These are phyloP conservation scores for Palythoa caribaeorum DNA, from an alignment of 92 coral and sea anemone genomes.

Conservation along the genomic window DNA sequence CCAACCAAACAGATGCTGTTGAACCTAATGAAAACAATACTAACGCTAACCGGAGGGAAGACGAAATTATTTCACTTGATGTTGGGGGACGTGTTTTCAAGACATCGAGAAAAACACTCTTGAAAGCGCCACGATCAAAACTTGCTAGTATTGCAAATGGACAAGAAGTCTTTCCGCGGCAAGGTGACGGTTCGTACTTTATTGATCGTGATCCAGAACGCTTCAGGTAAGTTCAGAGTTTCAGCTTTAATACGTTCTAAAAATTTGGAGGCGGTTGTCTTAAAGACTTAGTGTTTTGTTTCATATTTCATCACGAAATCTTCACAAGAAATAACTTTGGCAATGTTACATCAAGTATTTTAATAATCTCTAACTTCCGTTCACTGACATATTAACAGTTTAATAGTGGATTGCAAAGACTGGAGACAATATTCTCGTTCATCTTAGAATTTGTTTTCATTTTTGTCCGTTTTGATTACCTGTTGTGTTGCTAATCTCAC, in stretches of 20 bases:
- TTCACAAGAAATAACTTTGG: not conserved
- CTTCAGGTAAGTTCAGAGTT: constrained; percentile 19
- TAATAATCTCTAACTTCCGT: not conserved
- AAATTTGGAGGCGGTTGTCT: not conserved
- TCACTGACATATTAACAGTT: not conserved
- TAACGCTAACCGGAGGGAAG: not conserved
- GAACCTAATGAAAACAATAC: constrained; percentile 1
- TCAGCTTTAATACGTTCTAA: not conserved
- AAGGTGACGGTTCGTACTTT: constrained; percentile 54
- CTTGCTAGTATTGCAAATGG: constrained; percentile 84
- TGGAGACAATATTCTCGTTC: not conserved
- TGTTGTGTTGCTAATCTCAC: no score
- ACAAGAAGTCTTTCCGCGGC: constrained; percentile 96
- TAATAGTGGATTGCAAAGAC: not conserved
- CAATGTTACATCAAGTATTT: not conserved
- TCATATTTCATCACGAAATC: constrained; percentile 1
- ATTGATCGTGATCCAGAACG: constrained; percentile 42
- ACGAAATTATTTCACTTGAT: constrained; percentile 35
- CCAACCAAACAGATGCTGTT: constrained; percentile 24
- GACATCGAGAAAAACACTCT: constrained; percentile 26
- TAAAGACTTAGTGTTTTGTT: not conserved
- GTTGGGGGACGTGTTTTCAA: constrained; percentile 37
- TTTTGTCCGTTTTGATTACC: not conserved
- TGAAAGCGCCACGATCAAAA: constrained; percentile 69
- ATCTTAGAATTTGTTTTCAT: not conserved